phyloP scores from a whole-genome alignment of 2,797 vertebrate genomes.

The Fistularia tabacaria region DNA sequence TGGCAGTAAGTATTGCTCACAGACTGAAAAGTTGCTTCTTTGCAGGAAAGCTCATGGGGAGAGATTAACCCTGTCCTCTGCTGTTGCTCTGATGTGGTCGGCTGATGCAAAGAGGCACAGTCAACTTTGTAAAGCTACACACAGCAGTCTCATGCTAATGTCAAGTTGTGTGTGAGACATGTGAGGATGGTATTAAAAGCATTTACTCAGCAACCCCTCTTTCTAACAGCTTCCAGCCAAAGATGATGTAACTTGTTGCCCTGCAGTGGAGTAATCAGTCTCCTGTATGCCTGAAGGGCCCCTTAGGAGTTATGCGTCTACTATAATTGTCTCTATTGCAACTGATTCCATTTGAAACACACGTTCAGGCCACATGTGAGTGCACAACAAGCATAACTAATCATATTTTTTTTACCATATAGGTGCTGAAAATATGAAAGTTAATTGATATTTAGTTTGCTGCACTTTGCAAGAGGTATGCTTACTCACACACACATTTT shows the following conservation, averaged over 20 bases:
- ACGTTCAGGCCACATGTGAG: slow-evolving; percentile 48
- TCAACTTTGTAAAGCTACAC: slow-evolving; percentile 28
- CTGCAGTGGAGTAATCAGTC: slow-evolving; percentile 70
- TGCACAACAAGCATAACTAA: slow-evolving; percentile 63
- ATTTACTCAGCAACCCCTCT: slow-evolving; percentile 22
- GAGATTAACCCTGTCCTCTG: slow-evolving; percentile 62
- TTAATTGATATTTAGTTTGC: slow-evolving; percentile 24
- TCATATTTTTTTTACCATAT: slow-evolving; percentile 36
- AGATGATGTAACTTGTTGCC: slow-evolving; percentile 73
- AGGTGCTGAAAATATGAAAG: too few relatives aligned
- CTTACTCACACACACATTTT: slow-evolving; percentile 45
- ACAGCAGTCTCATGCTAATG: slow-evolving; percentile 33
- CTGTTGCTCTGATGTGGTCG: slow-evolving; percentile 60
- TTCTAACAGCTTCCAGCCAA: slow-evolving; percentile 63
- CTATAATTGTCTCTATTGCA: slow-evolving; percentile 65
- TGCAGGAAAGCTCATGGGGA: slow-evolving; percentile 39
- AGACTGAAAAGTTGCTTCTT: slow-evolving; percentile 43
- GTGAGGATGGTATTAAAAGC: slow-evolving; percentile 44
- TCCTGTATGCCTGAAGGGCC: slow-evolving; percentile 67
- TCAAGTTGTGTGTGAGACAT: slow-evolving; percentile 35
- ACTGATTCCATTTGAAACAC: slow-evolving; percentile 66
- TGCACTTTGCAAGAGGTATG: slow-evolving; percentile 45
- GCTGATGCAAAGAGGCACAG: slow-evolving; percentile 49
- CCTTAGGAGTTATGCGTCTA: slow-evolving; percentile 68
- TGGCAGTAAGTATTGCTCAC: slow-evolving; percentile 28